Conservation (phyloP, 2,113 vertebrate genomes). For the Jacana jacana region DNA sequence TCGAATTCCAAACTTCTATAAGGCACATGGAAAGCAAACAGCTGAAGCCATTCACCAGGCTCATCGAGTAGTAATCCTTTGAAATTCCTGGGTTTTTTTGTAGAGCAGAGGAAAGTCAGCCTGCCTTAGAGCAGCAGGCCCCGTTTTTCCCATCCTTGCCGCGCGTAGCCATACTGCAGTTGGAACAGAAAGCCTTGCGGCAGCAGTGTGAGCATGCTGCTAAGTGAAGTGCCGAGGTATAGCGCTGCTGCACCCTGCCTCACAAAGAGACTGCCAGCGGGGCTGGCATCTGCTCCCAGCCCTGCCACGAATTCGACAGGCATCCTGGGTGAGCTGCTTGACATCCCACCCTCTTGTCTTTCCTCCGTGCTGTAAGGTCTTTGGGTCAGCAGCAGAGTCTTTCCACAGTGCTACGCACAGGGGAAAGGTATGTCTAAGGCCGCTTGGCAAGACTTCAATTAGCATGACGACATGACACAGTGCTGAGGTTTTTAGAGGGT, state of each 20-base stretch:
- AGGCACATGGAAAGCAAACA: background rate
- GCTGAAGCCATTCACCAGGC: background rate
- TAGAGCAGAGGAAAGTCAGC: background rate
- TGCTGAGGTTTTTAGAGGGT: background rate
- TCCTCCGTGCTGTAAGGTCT: rapidly evolving
- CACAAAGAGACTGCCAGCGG: rapidly evolving
- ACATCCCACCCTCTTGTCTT: background rate
- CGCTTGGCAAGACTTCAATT: background rate
- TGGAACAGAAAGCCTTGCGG: background rate
- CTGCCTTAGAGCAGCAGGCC: background rate
- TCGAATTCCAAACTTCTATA: background rate
- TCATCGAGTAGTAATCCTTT: background rate
- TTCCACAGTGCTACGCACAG: rapidly evolving
- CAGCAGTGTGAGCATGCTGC: background rate
- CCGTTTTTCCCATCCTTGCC: background rate
- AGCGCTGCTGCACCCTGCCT: background rate
- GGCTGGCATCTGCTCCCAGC: background rate
- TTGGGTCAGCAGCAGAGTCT: background rate
- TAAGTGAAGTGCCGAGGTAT: background rate
- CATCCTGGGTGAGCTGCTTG: rapidly evolving
- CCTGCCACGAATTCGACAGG: rapidly evolving
- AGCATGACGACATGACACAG: rapidly evolving
- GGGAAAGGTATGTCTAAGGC: background rate
- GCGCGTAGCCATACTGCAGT: rapidly evolving
- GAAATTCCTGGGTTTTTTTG: background rate